Conservation (phyloP, 2,797 vertebrate species). For the Borostomias antarcticus region DNA sequence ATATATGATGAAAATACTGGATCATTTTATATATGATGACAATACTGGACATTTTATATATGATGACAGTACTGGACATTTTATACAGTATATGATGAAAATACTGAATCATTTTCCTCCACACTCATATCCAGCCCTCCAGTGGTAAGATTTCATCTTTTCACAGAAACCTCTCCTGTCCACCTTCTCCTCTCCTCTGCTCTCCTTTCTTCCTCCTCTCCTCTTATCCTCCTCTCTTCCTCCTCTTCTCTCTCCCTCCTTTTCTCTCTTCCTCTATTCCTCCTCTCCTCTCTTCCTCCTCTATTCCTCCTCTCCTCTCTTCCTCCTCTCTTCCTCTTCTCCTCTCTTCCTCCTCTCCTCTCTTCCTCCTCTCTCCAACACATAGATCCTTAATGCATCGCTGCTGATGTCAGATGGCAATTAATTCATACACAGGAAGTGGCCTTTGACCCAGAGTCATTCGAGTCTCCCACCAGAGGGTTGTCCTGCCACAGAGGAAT, state of each 20-base stretch:
- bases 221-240: too few species aligned
- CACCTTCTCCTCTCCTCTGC: too few species aligned
- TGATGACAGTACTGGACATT: too few species aligned
- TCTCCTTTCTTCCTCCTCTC: too few species aligned
- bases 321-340: neutral
- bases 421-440: slow-evolving; percentile 73
- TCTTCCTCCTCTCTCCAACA: neutral
- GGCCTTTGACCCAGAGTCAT: slow-evolving; percentile 65
- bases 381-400: slow-evolving; percentile 30
- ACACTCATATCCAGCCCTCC: too few species aligned
- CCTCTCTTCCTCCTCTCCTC: neutral
- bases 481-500: slow-evolving; percentile 60
- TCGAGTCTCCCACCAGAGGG: slow-evolving; percentile 52
- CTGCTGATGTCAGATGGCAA: slow-evolving; percentile 45
- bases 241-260: neutral
- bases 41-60: too few species aligned
- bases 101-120: too few species aligned
- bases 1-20: too few species aligned
- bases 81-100: too few species aligned
- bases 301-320: neutral
- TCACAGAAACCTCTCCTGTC: too few species aligned
- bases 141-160: too few species aligned
- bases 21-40: too few species aligned
- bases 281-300: neutral
- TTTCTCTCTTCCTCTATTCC: neutral